phyloP scores from a whole-genome alignment of 2,888 invertebrate species.

The Malthinus seriepunctatus region DNA sequence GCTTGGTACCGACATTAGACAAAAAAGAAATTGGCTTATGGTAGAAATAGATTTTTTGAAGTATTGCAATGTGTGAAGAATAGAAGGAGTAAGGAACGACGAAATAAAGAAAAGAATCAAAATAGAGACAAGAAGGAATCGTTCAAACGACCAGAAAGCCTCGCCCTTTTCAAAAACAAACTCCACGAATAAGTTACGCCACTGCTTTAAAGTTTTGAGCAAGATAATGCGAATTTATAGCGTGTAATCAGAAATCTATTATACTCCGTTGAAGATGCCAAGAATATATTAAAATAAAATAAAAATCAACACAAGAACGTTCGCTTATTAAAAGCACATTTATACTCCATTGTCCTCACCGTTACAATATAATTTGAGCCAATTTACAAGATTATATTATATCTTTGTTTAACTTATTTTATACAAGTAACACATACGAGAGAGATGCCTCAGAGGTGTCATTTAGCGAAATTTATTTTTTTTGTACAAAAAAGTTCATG shows the following conservation, averaged over 20 bases:
- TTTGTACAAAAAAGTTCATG: background rate
- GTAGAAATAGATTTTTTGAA: too few species aligned
- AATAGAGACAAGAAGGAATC: too few species aligned
- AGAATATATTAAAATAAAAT: constrained; percentile 28
- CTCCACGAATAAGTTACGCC: constrained; percentile 16
- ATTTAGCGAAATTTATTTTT: background rate
- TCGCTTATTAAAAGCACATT: constrained; percentile 31
- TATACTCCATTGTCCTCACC: constrained; percentile 26
- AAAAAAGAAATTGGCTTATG: too few species aligned
- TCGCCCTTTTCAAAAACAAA: too few species aligned
- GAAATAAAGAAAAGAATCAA: too few species aligned
- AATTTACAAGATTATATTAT: background rate
- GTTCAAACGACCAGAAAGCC: too few species aligned
- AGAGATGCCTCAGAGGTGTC: too few species aligned
- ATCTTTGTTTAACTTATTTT: background rate
- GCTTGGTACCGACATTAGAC: too few species aligned
- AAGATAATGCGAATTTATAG: constrained; percentile 22
- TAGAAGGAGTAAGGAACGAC: too few species aligned
- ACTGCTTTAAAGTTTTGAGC: constrained; percentile 10
- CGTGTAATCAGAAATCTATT: constrained; percentile 36
- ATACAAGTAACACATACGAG: too few species aligned
- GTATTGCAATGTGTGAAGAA: too few species aligned
- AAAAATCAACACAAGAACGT: constrained; percentile 22
- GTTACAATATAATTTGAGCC: constrained; percentile 9
- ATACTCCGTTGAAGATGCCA: constrained; percentile 25